phyloP scores from a whole-genome alignment of 2,888 invertebrate genomes.

The Yponomeuta sedellus region DNA sequence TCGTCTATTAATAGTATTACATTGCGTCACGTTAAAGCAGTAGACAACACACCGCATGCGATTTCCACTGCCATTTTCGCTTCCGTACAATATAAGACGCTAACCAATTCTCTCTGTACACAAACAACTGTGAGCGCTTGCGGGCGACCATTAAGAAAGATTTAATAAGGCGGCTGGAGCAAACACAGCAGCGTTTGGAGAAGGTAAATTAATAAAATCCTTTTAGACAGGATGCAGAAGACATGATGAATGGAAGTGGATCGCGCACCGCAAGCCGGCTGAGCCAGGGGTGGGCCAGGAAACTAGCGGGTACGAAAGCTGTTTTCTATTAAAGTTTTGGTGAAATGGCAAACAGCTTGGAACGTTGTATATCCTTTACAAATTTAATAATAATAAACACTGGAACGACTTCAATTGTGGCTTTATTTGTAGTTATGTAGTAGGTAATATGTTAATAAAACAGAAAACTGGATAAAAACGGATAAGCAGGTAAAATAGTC shows the following conservation, averaged over 20 bases:
- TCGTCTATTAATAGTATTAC: no score
- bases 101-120: background rate
- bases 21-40: background rate
- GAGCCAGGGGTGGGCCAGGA: constrained; percentile 22
- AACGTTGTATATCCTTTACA: no score
- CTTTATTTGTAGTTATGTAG: no score
- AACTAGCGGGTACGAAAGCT: constrained; percentile 15
- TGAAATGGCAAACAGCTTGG: no score
- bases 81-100: background rate
- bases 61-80: background rate
- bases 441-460: no score
- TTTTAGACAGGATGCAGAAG: constrained; percentile 23
- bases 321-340: no score
- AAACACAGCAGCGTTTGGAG: background rate
- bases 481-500: no score
- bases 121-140: background rate
- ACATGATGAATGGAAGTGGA: constrained; percentile 36
- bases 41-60: background rate
- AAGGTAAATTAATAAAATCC: constrained; percentile 37
- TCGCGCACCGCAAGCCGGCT: background rate
- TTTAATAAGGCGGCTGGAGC: constrained; percentile 1
- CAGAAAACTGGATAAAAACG: no score
- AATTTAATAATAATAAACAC: no score
- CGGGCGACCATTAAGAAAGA: background rate
- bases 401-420: no score